A percentile compares a stretch with the other conserved stretches of the same genome.
Evolutionary conservation across 2,113 vertebrate species (phyloP).

Genomic region (Scatophagus argus): DNA sequence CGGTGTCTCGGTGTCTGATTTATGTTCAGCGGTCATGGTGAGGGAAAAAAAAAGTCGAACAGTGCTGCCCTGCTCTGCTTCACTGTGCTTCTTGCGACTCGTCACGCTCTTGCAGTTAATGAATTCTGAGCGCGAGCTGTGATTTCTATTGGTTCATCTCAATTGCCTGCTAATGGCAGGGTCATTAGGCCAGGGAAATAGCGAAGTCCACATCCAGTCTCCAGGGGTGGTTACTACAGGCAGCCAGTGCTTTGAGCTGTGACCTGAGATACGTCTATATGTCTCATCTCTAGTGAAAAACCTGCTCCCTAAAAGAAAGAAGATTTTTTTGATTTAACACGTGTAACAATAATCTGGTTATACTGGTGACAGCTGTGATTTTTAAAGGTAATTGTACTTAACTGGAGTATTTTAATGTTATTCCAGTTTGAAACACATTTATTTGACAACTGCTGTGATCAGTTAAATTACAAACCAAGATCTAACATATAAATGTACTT

Average conservation of each 20-base stretch:
- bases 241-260: slow-evolving; percentile 51
- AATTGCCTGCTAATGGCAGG: slow-evolving; percentile 82
- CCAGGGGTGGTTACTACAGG: slow-evolving; percentile 61
- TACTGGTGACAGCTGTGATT: background rate
- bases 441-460: background rate
- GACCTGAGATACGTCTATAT: slow-evolving; percentile 55
- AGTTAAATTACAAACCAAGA: background rate
- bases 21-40: slow-evolving; percentile 72
- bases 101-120: slow-evolving; percentile 80
- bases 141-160: slow-evolving; percentile 85
- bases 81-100: slow-evolving; percentile 76
- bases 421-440: background rate
- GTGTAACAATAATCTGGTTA: background rate
- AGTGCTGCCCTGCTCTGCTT: slow-evolving; percentile 59
- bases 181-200: slow-evolving; percentile 80
- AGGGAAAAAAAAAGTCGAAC: slow-evolving; percentile 37
- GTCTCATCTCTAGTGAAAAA: slow-evolving; percentile 15
- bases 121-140: slow-evolving; percentile 81
- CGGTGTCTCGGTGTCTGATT: slow-evolving; percentile 81
- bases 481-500: background rate
- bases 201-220: slow-evolving; percentile 77
- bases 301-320: background rate
- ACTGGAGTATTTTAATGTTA: background rate
- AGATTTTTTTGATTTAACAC: slow-evolving; percentile 4
- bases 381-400: background rate